Evolutionary conservation across 2,113 vertebrate genomes (phyloP).

Genomic region (Synchiropus splendidus): DNA sequence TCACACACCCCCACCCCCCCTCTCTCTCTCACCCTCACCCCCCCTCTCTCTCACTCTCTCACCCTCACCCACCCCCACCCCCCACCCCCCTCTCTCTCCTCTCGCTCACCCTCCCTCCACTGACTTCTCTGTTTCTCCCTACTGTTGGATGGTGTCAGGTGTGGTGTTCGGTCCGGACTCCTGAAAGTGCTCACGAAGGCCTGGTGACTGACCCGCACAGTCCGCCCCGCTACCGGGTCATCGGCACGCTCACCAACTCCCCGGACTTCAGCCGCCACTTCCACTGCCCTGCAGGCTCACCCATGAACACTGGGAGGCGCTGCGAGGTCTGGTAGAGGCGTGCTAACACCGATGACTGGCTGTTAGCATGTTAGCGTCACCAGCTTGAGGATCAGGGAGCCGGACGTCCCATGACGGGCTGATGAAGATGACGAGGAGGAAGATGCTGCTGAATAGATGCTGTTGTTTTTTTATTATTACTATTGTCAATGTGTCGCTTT

Average conservation of each 20-base stretch:
- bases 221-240: conserved; percentile 86
- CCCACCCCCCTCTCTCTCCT: no score
- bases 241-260: conserved; percentile 94
- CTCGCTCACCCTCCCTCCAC: no score
- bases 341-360: no score
- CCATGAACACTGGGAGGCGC: conserved; percentile 88
- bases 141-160: no score
- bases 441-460: conserved; percentile 3
- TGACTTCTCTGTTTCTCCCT: no score
- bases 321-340: conserved; percentile 96
- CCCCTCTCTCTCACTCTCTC: no score
- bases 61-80: no score
- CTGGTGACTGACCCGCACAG: conserved; percentile 94
- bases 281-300: conserved; percentile 75
- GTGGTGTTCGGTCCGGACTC: conserved; percentile 93
- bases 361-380: background rate
- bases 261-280: conserved; percentile 89
- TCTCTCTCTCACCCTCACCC: no score
- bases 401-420: conserved; percentile 13
- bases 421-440: conserved; percentile 8
- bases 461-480: conserved; percentile 27
- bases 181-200: conserved; percentile 94
- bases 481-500: conserved; percentile 3
- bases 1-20: no score
- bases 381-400: background rate